Evolutionary conservation across 2,888 invertebrate species (phyloP).

Genomic region (Andrena trimmerana): DNA sequence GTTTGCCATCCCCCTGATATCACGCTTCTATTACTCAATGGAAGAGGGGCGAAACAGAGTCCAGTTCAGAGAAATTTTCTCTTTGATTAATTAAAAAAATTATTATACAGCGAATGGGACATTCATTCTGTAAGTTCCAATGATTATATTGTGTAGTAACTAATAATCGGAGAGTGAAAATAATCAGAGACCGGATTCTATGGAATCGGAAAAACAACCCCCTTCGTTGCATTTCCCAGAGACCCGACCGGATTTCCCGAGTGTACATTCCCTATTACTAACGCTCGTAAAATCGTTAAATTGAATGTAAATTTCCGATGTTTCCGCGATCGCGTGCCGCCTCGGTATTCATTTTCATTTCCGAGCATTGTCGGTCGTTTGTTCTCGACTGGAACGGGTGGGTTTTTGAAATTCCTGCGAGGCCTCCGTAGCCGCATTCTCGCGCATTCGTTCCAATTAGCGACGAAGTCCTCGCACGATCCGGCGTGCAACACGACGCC

Average conservation of each 20-base stretch:
- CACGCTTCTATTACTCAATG: neutral
- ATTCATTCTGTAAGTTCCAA: too few relatives aligned
- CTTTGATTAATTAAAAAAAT: too few relatives aligned
- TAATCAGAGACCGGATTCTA: neutral
- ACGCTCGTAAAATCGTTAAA: constrained; percentile 28
- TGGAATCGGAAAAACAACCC: neutral
- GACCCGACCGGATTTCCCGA: neutral
- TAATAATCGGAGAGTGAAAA: constrained; percentile 1
- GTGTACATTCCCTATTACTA: constrained; percentile 15
- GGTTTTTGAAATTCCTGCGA: constrained; percentile 17
- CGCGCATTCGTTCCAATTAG: constrained; percentile 57
- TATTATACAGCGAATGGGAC: too few relatives aligned
- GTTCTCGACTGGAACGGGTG: neutral
- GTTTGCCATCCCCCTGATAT: neutral
- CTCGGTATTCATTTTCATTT: constrained; percentile 27
- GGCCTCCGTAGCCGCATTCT: neutral
- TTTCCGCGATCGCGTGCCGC: neutral
- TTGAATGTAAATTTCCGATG: constrained; percentile 28
- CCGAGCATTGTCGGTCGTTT: constrained; percentile 11
- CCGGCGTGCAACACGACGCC: constrained; percentile 10
- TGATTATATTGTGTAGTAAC: too few relatives aligned
- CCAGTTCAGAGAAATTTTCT: too few relatives aligned
- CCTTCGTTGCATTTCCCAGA: neutral
- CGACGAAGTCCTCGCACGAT: constrained; percentile 31
- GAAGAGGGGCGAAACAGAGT: too few relatives aligned